Conservation (phyloP, 2,797 vertebrate species). For the Coregonus ussuriensis region DNA sequence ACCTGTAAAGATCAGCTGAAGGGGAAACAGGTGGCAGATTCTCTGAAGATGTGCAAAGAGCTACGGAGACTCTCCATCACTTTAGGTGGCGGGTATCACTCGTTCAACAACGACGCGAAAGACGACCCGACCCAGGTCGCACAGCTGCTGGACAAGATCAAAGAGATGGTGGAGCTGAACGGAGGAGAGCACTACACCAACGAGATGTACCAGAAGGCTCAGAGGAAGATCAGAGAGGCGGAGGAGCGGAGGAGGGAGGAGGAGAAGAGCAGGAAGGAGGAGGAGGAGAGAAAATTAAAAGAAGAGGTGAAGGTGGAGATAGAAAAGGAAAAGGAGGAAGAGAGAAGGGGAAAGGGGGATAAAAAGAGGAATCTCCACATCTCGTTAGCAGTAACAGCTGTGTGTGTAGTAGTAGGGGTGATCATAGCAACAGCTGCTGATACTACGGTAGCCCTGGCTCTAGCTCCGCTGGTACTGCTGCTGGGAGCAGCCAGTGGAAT, state of each 20-base stretch:
- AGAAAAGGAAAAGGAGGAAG: neutral
- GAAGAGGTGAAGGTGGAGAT: neutral
- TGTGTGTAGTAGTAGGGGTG: neutral
- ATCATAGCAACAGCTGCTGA: neutral
- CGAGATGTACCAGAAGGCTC: slow-evolving; percentile 11
- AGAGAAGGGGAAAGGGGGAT: neutral
- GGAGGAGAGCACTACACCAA: slow-evolving; percentile 15
- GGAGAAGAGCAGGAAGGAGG: slow-evolving; percentile 4
- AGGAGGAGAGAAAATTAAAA: neutral
- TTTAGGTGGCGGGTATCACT: slow-evolving; percentile 25
- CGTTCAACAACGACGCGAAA: slow-evolving; percentile 25
- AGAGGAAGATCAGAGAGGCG: neutral
- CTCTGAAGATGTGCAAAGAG: neutral
- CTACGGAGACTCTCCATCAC: neutral
- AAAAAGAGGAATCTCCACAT: neutral
- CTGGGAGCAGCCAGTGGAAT: too few relatives aligned
- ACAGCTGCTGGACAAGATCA: slow-evolving; percentile 20
- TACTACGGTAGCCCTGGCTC: neutral
- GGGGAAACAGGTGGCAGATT: slow-evolving; percentile 1
- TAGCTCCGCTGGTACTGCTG: too few relatives aligned
- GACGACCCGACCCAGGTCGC: slow-evolving; percentile 19
- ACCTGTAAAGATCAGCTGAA: slow-evolving; percentile 31
- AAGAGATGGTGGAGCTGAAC: slow-evolving; percentile 27
- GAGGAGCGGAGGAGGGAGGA: neutral
- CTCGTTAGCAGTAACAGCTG: neutral